Evolutionary conservation across 2,888 invertebrate species (phyloP).

Genomic region (Aleiodes alternator): DNA sequence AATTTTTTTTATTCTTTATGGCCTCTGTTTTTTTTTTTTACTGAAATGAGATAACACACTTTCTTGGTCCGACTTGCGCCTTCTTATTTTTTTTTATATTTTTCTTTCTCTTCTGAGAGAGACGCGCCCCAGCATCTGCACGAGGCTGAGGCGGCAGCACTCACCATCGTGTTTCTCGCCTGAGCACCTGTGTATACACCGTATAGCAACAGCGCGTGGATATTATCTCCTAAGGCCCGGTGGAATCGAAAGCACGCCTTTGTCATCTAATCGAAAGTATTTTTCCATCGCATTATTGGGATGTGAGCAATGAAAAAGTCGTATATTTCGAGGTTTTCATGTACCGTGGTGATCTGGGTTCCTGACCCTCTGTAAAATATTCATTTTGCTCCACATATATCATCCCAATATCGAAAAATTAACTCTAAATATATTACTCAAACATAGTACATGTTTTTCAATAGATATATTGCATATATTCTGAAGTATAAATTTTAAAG

Average conservation of each 20-base stretch:
- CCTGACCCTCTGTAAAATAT: too few relatives aligned
- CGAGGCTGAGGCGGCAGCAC: conserved; percentile 8
- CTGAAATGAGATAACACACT: conserved; percentile 10
- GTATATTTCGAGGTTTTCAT: not conserved
- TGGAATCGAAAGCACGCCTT: conserved; percentile 60
- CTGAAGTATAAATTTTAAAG: too few relatives aligned
- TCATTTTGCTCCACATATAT: too few relatives aligned
- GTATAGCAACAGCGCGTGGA: conserved; percentile 24
- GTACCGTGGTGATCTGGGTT: too few relatives aligned
- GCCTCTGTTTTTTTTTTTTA: conserved; percentile 6
- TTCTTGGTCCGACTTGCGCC: conserved; percentile 3
- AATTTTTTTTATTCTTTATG: not conserved
- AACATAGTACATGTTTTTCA: too few relatives aligned
- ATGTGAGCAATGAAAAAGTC: conserved; percentile 48
- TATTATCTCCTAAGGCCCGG: conserved; percentile 55
- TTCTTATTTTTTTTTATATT: not conserved
- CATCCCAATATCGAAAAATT: too few relatives aligned
- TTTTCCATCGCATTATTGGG: conserved; percentile 22
- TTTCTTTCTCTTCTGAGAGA: conserved; percentile 10
- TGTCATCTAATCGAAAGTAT: conserved; percentile 63
- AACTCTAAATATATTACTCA: too few relatives aligned
- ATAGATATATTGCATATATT: too few relatives aligned
- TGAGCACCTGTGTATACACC: conserved; percentile 73
- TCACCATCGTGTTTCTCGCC: conserved; percentile 55
- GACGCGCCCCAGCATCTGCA: conserved; percentile 71